phyloP scores from a whole-genome alignment of 2,113 vertebrate genomes.

The Tinamus guttatus region DNA sequence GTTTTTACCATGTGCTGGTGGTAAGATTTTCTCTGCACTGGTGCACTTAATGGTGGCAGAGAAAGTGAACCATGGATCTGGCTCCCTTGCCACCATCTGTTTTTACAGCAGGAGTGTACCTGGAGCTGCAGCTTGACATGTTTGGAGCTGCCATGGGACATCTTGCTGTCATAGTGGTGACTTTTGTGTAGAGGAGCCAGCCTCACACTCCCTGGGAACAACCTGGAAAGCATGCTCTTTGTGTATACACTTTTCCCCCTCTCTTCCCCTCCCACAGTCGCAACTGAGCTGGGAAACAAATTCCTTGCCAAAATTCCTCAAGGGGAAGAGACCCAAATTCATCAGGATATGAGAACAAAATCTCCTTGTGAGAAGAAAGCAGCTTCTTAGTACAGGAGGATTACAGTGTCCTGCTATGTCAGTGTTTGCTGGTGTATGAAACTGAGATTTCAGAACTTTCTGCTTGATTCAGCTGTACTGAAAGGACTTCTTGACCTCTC shows the following conservation, averaged over 20 bases:
- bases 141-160: slow-evolving; percentile 47
- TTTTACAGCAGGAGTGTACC: slow-evolving; percentile 54
- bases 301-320: slow-evolving; percentile 59
- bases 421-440: neutral
- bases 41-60: neutral
- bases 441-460: slow-evolving; percentile 50
- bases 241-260: neutral
- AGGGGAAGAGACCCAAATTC: slow-evolving; percentile 32
- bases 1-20: neutral
- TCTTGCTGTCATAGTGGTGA: slow-evolving; percentile 26
- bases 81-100: slow-evolving; percentile 7
- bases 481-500: neutral
- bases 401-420: slow-evolving; percentile 1
- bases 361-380: slow-evolving; percentile 53
- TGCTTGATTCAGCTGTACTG: slow-evolving; percentile 1
- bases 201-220: slow-evolving; percentile 67
- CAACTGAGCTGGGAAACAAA: slow-evolving; percentile 41
- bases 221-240: slow-evolving; percentile 55
- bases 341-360: slow-evolving; percentile 58
- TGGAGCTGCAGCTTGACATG: slow-evolving; percentile 56
- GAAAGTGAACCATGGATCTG: neutral
- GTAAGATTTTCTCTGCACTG: neutral
- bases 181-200: slow-evolving; percentile 29
- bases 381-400: slow-evolving; percentile 29
- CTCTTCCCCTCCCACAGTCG: slow-evolving; percentile 19